Percentiles rank a stretch among this genome's conserved stretches.
Evolutionary conservation across 2,797 vertebrate genomes (phyloP).

Genomic region (Manis pentadactyla): DNA sequence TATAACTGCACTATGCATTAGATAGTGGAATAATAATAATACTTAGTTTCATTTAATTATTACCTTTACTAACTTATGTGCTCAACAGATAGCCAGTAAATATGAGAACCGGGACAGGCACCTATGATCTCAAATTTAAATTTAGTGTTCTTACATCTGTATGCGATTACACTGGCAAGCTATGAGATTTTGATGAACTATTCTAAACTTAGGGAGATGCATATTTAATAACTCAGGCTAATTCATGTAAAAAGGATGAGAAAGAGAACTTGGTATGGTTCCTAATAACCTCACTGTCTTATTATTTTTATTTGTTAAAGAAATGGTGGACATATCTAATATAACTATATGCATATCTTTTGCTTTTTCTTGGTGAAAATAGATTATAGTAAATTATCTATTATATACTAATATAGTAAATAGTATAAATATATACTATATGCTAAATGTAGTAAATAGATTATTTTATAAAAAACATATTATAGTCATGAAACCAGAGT

Average conservation of each 20-base stretch:
- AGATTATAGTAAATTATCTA: background rate
- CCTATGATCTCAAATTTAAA: background rate
- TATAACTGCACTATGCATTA: background rate
- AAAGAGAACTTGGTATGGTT: background rate
- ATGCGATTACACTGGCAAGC: background rate
- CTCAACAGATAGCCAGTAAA: background rate
- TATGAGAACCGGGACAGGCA: background rate
- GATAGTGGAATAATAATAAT: background rate
- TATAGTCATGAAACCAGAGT: background rate
- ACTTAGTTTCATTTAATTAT: background rate
- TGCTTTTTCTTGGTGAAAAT: background rate
- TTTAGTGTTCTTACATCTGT: background rate
- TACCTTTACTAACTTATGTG: constrained; percentile 1
- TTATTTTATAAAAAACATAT: background rate
- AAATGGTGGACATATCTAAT: background rate
- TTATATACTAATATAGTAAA: too few species aligned
- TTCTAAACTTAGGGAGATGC: background rate
- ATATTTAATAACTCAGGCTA: background rate
- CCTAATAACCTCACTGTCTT: background rate
- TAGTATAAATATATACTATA: too few species aligned
- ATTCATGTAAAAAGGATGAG: background rate
- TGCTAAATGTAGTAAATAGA: too few species aligned
- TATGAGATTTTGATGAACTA: background rate
- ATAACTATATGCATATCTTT: background rate
- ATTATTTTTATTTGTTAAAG: background rate